Evolutionary conservation across 2,888 invertebrate species (phyloP), one percentile per base, ranked within the genome.

Genomic region (Hedychridium roseum): DNA sequence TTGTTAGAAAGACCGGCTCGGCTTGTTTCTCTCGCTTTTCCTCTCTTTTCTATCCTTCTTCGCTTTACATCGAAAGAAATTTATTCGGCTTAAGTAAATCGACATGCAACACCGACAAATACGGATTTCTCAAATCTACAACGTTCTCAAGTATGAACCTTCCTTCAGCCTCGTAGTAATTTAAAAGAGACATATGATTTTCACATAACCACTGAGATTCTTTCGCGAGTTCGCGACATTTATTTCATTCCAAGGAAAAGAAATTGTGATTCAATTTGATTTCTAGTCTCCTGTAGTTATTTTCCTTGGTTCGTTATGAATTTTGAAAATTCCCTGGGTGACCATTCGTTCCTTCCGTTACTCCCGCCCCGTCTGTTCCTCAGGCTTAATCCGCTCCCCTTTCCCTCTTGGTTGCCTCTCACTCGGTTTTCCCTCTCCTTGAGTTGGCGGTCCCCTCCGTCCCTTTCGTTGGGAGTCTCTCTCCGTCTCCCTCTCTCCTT

Each of bases 1-100:
- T n/a, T 6, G 23, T 9, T 47, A 52, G 46, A 16, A 51, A 43
- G 59, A 46, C 55, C 58, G 54, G 52, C 57, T 54, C 60, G 35
- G 17, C 35, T 14, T 5, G n/a, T 11, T 35, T 11, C 26, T 18
- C 11, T 5, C 37, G 21, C 23, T 20, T 23, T 23, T 12, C 12
- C 2, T n/a, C 5, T 35, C 35, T 18, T 18, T 35, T 20, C 20
- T n/a, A 6, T 18, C 3, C 35, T 4, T 18, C 9, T 9, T 35
- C 35, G 5, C 31, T 11, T 30, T 5, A 4, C 31, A 5, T n/a
- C n/a, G n/a, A n/a, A n/a, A n/a, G n/a, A n/a, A n/a, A n/a, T n/a
- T n/a, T n/a, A n/a, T n/a, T n/a, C n/a, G n/a, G n/a, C n/a, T n/a
- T n/a, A n/a, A n/a, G n/a, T n/a, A n/a, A n/a, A n/a, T n/a, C n/a